Base-by-base conservation (phyloP, 2,888 invertebrate species). In the Drosophila macrospina region DNA sequence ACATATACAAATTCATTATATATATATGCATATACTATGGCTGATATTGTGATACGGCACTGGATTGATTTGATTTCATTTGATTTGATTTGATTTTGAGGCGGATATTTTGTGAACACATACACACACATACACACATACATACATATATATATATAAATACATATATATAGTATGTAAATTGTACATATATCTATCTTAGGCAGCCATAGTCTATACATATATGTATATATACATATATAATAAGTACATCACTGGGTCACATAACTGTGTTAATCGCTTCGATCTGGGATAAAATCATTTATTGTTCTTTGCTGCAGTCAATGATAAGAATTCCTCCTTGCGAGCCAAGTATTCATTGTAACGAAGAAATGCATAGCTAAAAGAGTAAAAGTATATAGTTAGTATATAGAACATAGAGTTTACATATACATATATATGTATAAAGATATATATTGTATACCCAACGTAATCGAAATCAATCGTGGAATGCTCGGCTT, bases 401-500 rank as follows among this genome's bases (percentile, higher is more conserved):
- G 1, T 5, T 2, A 3, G 20, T 3, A 20, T 20, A 20, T 20
- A 26, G 26, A 26, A 26, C 26, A 28, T 28, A 8, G 7, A 28
- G 34, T 16, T 13, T 1, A 26, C 13, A 26, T 8, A 34, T 28
- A 41, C 5, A 36, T 36, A 20, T 11, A 11, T 7, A 16, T 59
- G 93, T 95, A 94, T 5, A 28, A 2, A 7, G 7, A 6, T 28
- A 5, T 28, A 1, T 1, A 7, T 28, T 28, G 28, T 11, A 10
- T 93, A 98, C 98, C 94, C 94, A 80, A 96, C 93, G 93, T 96
- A 99, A 93, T 98, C 98, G 92, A 98, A 99, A 89, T 97, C 95
- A 78, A 98, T 98, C 64, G 93, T 94, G 11, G 98, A 98, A 93
- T 96, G 94, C 92, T 96, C 95, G 8, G 96, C 96, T 92, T 99